phyloP scores from a whole-genome alignment of 1,140 invertebrate genomes.

The Papilio polyxenes region DNA sequence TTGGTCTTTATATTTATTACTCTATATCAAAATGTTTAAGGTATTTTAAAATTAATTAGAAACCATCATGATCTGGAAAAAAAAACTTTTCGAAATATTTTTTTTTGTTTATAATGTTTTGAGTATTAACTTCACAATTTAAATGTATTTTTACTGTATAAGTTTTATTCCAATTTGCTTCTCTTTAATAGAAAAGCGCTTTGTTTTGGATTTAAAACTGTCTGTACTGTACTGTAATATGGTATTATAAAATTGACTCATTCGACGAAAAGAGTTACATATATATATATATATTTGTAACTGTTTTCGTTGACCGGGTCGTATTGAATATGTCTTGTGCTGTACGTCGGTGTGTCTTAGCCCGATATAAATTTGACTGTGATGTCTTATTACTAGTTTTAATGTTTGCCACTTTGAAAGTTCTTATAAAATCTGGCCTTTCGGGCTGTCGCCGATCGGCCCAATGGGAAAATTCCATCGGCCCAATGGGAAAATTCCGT shows the following conservation, averaged over 20 bases:
- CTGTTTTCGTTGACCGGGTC: background rate
- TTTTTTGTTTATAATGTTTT: background rate
- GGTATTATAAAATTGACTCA: background rate
- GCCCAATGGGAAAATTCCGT: background rate
- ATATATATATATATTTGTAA: background rate
- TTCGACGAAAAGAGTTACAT: too few species aligned
- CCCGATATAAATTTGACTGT: slow-evolving; percentile 50
- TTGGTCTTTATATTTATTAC: background rate
- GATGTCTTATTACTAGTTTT: slow-evolving; percentile 45
- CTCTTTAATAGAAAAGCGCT: slow-evolving; percentile 30
- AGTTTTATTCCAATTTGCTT: slow-evolving; percentile 38
- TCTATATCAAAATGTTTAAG: background rate
- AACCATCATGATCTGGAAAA: background rate
- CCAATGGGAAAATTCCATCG: background rate
- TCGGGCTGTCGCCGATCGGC: too few species aligned
- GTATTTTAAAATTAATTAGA: background rate
- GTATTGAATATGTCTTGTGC: background rate
- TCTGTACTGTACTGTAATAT: too few species aligned
- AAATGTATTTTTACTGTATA: slow-evolving; percentile 26
- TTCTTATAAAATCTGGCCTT: too few species aligned
- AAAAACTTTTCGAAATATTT: too few species aligned
- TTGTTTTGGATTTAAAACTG: slow-evolving; percentile 14
- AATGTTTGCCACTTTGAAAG: slow-evolving; percentile 40
- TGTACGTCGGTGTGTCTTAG: slow-evolving; percentile 46
- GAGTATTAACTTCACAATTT: too few species aligned